Evolutionary conservation across 2,888 invertebrate species (phyloP).

Genomic region (Ceramica pisi): DNA sequence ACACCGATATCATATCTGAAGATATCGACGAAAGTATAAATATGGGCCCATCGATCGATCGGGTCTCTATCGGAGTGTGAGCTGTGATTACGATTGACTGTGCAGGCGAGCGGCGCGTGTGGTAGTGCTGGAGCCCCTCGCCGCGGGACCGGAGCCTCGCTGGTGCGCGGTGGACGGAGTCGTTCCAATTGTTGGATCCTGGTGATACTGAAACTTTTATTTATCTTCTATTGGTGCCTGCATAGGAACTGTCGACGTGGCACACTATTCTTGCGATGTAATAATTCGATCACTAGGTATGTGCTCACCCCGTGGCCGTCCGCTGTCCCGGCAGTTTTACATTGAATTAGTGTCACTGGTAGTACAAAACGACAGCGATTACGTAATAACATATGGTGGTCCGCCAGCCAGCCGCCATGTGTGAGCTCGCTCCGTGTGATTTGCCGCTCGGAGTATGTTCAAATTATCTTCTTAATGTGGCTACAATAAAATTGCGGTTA

Average conservation of each 20-base stretch:
- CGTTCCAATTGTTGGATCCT: conserved; percentile 54
- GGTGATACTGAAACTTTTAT: conserved; percentile 48
- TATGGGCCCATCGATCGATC: conserved; percentile 90
- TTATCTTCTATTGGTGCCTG: conserved; percentile 23
- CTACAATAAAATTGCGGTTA: conserved; percentile 72
- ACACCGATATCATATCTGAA: conserved; percentile 88
- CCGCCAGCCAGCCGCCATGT: conserved; percentile 85
- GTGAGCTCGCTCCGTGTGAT: conserved; percentile 75
- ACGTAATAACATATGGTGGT: conserved; percentile 86
- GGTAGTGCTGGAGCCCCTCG: conserved; percentile 67
- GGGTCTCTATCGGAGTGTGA: conserved; percentile 88
- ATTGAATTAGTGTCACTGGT: conserved; percentile 73
- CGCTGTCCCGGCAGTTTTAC: conserved; percentile 61
- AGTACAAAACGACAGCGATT: conserved; percentile 75
- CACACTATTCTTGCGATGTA: conserved; percentile 40
- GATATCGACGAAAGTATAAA: conserved; percentile 90
- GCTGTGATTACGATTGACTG: conserved; percentile 84
- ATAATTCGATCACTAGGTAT: conserved; percentile 19
- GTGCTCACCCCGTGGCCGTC: conserved; percentile 22
- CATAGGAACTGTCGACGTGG: conserved; percentile 59
- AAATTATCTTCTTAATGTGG: conserved; percentile 76
- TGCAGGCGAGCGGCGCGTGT: conserved; percentile 71
- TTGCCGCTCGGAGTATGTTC: conserved; percentile 65
- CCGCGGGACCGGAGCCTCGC: conserved; percentile 25
- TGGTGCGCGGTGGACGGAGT: conserved; percentile 57